phyloP scores from a whole-genome alignment of 1,140 invertebrate species.

The Drosophila littoralis region DNA sequence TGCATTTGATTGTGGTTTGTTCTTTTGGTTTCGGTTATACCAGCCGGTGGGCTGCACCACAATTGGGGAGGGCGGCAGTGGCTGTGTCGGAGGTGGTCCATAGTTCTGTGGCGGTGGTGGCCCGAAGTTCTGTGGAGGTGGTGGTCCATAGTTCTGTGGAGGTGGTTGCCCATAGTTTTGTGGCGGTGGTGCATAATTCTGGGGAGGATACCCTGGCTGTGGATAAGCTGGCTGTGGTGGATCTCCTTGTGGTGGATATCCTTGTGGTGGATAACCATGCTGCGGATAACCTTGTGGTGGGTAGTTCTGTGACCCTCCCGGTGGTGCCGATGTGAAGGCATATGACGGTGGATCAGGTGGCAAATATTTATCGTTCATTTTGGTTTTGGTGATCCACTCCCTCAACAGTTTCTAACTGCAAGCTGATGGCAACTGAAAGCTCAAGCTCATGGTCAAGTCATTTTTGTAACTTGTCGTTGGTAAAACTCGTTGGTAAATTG shows the following conservation, averaged over 20 bases:
- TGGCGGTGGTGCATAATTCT: conserved; percentile 16
- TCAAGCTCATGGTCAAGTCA: not conserved
- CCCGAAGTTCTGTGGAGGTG: conserved; percentile 34
- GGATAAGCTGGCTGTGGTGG: conserved; percentile 11
- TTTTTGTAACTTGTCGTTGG: conserved; percentile 17
- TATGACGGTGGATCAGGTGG: conserved; percentile 19
- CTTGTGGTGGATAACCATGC: conserved; percentile 27
- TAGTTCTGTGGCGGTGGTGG: conserved; percentile 37
- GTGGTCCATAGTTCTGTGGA: conserved; percentile 18
- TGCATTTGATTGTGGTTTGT: conserved; percentile 61
- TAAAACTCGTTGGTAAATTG: not conserved
- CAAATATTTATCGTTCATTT: conserved; percentile 43
- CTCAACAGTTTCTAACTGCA: conserved; percentile 5
- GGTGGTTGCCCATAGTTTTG: conserved; percentile 30
- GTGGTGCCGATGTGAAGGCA: conserved; percentile 23
- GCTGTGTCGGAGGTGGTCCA: conserved; percentile 7
- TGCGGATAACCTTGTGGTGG: conserved; percentile 33
- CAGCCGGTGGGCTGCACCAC: conserved; percentile 39
- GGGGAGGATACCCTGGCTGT: conserved; percentile 24
- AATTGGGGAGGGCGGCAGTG: conserved; percentile 11
- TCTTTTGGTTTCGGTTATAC: conserved; percentile 32
- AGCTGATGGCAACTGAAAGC: conserved; percentile 19
- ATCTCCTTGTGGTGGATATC: conserved; percentile 20
- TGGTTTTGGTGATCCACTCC: not conserved
- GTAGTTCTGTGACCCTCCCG: conserved; percentile 22